Evolutionary conservation across 1,140 invertebrate species (phyloP), one percentile per base, ranked within the genome.

Genomic region (Megalopta genalis): DNA sequence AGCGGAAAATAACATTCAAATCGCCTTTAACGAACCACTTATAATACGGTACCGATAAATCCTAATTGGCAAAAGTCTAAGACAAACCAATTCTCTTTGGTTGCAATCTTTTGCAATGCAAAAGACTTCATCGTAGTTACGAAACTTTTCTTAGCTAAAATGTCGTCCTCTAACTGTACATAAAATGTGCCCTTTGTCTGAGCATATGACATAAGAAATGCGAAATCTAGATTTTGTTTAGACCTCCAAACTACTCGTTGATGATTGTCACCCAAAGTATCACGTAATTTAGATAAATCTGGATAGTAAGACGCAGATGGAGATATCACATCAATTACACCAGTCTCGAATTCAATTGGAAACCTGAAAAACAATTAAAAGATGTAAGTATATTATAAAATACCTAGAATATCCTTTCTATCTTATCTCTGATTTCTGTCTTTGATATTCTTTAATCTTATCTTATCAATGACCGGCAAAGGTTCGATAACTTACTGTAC

Each of bases 161-260:
- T 97, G 90, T 99, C 98, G 92, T 99, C 99, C 93, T 99, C 98
- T 12, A 99, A 93, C 94, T 99, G 97, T 23, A 97, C 94, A 85
- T 97, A 97, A 90, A 96, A 97, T 0, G 95, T 96, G 71, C 95
- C 96, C 89, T 96, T 96, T 0, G 95, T 95, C 87, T 98, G 97
- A 14, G 96, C 96, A 90, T 99, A 99, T 81, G 98, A 96, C 98
- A 99, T 99, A 0, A 99, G 93, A 91, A 98, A 99, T 9, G 98
- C 96, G 92, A 97, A 98, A 91, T 99, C 98, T 62, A 99, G 93
- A 92, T 99, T 99, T 92, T 99, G 98, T 90, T 99, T 99, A 2
- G 98, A 98, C 65, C 98, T 94, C 98, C 98, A 99, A 83, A 96
- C 94, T 0, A 99, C 97, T 39, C 98, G 94, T 88, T 99, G 97